These are phyloP conservation scores for Heterodera filipjevi DNA, from an alignment of 2,888 invertebrate genomes.

Conservation along the genomic window DNA sequence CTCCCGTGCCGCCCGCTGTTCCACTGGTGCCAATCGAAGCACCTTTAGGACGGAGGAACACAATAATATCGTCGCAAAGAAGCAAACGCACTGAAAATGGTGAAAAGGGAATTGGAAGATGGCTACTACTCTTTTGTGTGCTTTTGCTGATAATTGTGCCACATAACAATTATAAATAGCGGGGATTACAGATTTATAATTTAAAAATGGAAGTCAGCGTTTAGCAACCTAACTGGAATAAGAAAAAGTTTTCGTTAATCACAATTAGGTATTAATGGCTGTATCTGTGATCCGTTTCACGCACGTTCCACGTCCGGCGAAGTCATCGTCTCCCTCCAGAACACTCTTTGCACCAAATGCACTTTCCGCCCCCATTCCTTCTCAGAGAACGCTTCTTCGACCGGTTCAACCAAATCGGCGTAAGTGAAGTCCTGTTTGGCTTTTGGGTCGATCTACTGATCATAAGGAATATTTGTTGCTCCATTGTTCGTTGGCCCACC, in stretches of 20 bases:
- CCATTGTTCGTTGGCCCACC: background rate
- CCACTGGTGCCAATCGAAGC: slow-evolving; percentile 16
- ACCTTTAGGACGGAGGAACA: slow-evolving; percentile 43
- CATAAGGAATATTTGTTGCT: background rate
- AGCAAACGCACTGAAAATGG: slow-evolving; percentile 42
- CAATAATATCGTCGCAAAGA: slow-evolving; percentile 49
- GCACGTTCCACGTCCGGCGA: slow-evolving; percentile 24
- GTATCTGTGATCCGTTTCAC: no score
- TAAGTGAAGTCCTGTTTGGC: slow-evolving; percentile 32
- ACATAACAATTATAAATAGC: no score
- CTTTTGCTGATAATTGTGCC: no score
- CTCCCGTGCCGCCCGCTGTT: background rate
- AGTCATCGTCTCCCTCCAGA: slow-evolving; percentile 29
- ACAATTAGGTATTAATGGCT: no score
- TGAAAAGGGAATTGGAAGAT: background rate
- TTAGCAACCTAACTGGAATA: no score
- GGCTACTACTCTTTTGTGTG: no score
- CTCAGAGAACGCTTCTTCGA: slow-evolving; percentile 19
- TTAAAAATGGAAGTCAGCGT: no score
- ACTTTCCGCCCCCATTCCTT: background rate
- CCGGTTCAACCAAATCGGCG: slow-evolving; percentile 42
- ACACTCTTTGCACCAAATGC: slow-evolving; percentile 16
- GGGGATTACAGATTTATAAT: no score
- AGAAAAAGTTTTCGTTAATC: no score
- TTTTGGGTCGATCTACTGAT: slow-evolving; percentile 32